A percentile compares a stretch with the other conserved stretches of the same genome.
phyloP scores from a whole-genome alignment of 2,888 invertebrate genomes.

The Perizoma affinitatum region DNA sequence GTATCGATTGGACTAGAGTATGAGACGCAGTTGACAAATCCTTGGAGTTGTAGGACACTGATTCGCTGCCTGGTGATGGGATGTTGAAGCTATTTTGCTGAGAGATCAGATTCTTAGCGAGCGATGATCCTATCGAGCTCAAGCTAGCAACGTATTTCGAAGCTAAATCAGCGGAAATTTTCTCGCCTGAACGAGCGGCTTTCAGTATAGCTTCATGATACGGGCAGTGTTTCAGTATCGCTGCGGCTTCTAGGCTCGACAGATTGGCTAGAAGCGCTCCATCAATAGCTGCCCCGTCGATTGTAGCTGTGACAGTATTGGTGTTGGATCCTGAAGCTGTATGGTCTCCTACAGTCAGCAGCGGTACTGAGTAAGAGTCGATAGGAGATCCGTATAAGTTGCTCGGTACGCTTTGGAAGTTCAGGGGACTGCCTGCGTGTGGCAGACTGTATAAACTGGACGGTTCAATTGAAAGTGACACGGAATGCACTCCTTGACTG shows the following conservation, averaged over 20 bases:
- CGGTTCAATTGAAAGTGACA: constrained; percentile 77
- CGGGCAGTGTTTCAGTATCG: constrained; percentile 78
- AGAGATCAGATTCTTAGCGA: constrained; percentile 63
- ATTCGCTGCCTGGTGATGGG: constrained; percentile 56
- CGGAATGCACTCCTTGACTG: constrained; percentile 53
- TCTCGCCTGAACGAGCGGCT: constrained; percentile 71
- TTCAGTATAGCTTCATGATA: constrained; percentile 80
- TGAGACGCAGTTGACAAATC: constrained; percentile 64
- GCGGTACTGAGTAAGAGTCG: constrained; percentile 80
- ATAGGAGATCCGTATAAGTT: constrained; percentile 73
- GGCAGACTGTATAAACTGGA: constrained; percentile 81
- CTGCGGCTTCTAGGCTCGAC: constrained; percentile 72
- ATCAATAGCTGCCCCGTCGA: constrained; percentile 72
- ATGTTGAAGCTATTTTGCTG: constrained; percentile 53
- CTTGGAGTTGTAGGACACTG: constrained; percentile 58
- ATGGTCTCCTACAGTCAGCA: constrained; percentile 78
- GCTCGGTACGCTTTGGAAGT: constrained; percentile 71
- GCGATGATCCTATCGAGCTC: constrained; percentile 77
- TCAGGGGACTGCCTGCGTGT: constrained; percentile 70
- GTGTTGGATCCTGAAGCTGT: constrained; percentile 74
- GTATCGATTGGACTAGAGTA: constrained; percentile 59
- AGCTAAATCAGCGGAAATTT: constrained; percentile 75
- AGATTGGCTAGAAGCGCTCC: constrained; percentile 68
- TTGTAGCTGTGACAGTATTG: constrained; percentile 65
- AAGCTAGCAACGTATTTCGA: constrained; percentile 82